A percentile compares a stretch with the other conserved stretches of the same genome.
Conservation (phyloP, 1,140 invertebrate species). For the Saccostrea glomerata region DNA sequence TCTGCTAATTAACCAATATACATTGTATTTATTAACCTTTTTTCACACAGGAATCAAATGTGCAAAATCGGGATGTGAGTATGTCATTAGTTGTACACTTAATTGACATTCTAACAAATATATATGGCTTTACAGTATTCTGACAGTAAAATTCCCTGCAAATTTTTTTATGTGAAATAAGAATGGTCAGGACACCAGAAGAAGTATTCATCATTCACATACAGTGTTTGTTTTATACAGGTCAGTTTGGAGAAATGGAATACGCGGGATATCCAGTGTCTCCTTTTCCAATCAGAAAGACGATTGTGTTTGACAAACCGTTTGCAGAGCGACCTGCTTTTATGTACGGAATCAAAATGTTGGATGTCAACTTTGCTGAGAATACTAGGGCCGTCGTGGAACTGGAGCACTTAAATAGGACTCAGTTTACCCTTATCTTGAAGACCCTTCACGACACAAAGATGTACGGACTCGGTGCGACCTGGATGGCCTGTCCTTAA, state of each 20-base stretch:
- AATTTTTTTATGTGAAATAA: no score
- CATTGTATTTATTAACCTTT: no score
- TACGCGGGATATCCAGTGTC: not conserved
- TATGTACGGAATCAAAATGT: slow-evolving; percentile 11
- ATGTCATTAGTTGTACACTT: no score
- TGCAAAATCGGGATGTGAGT: no score
- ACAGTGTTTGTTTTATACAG: not conserved
- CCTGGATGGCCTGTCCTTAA: slow-evolving; percentile 11
- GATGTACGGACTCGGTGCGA: not conserved
- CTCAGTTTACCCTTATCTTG: not conserved
- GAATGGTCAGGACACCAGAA: no score
- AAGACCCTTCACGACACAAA: not conserved
- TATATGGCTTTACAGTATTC: no score
- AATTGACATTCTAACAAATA: no score
- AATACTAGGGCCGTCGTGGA: not conserved
- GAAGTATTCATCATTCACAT: no score
- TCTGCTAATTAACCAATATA: no score
- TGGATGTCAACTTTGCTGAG: not conserved
- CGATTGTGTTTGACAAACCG: not conserved
- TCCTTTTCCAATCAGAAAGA: not conserved
- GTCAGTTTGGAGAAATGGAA: not conserved
- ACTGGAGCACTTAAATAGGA: not conserved
- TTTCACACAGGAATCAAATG: no score
- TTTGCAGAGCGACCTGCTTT: not conserved
- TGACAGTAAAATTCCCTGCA: no score